phyloP scores from a whole-genome alignment of 2,797 vertebrate species.

The Mormyrus proboscirostris region DNA sequence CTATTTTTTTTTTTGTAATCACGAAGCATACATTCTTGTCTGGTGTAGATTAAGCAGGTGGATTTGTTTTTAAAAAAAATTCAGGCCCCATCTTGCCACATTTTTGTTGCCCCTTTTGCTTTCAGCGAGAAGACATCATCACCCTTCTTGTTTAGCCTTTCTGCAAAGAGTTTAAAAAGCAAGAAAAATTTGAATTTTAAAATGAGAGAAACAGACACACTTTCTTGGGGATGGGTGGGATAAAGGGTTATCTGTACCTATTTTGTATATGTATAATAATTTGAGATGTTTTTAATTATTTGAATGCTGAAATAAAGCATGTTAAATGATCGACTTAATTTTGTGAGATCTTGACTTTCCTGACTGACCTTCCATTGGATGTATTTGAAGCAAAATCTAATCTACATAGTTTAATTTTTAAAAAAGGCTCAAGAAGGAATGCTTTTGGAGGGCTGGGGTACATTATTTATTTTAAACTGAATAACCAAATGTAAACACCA shows the following conservation, averaged over 20 bases:
- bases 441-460: not conserved
- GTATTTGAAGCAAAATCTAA: conserved; percentile 39
- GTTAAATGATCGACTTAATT: conserved; percentile 86
- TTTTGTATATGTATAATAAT: conserved; percentile 98
- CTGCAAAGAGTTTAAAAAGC: conserved; percentile 39
- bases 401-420: not conserved
- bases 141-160: conserved; percentile 37
- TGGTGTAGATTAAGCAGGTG: conserved; percentile 58
- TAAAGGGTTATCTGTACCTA: conserved; percentile 86
- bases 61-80: conserved; percentile 30
- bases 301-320: conserved; percentile 99
- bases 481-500: not conserved
- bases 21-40: conserved; percentile 35
- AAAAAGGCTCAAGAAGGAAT: not conserved
- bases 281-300: conserved; percentile 99
- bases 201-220: conserved; percentile 66
- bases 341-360: conserved; percentile 56
- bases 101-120: conserved; percentile 31
- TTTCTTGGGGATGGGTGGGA: conserved; percentile 52
- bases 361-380: conserved; percentile 40
- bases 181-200: conserved; percentile 33
- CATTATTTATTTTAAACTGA: not conserved
- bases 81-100: conserved; percentile 19
- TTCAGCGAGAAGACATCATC: conserved; percentile 32
- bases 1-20: conserved; percentile 32